phyloP scores from a whole-genome alignment of 2,888 invertebrate species.

The Sympetrum striolatum region DNA sequence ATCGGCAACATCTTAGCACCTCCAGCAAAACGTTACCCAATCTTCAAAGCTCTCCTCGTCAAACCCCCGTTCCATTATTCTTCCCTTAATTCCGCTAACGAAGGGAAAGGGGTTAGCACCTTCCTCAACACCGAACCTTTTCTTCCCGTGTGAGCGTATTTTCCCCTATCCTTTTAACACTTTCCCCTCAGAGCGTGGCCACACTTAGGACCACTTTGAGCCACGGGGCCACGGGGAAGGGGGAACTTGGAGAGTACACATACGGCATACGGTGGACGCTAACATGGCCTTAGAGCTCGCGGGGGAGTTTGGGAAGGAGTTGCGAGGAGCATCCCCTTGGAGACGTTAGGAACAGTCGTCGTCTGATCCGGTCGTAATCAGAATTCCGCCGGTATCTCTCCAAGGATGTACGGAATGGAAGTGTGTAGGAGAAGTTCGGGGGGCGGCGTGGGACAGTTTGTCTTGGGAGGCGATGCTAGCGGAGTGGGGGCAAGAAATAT shows the following conservation, averaged over 20 bases:
- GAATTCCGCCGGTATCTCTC: conserved; percentile 38
- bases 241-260: neutral
- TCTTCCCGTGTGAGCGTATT: neutral
- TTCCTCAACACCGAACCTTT: neutral
- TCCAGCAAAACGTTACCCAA: neutral
- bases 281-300: neutral
- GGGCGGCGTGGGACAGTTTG: neutral
- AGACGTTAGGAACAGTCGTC: neutral
- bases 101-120: neutral
- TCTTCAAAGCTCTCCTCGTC: neutral
- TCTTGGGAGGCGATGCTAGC: neutral
- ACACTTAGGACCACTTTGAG: neutral
- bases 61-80: neutral
- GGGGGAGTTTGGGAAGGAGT: neutral
- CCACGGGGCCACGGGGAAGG: neutral
- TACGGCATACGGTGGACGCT: neutral
- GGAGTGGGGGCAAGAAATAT: neutral
- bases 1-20: neutral
- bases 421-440: neutral
- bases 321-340: conserved; percentile 2
- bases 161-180: neutral
- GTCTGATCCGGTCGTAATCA: conserved; percentile 31
- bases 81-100: neutral
- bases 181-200: neutral
- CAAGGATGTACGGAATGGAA: conserved; percentile 18